Evolutionary conservation across 1,140 invertebrate genomes (phyloP), one percentile per base, ranked within the genome.

Genomic region (Schlechtendalia chinensis): DNA sequence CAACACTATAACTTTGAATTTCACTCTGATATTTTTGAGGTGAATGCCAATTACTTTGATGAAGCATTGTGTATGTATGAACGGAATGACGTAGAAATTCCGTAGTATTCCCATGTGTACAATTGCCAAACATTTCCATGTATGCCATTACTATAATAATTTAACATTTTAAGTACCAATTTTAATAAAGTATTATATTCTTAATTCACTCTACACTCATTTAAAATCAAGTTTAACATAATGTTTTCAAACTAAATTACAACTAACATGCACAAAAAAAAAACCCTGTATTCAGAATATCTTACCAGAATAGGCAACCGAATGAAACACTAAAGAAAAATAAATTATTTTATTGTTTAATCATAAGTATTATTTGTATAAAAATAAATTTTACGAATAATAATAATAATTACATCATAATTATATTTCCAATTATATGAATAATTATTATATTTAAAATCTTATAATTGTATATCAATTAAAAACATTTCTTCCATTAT

Each of bases 91-190:
- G 88, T 83, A 93, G 90, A 86, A 93, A 91, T 83, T 94, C 92
- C 82, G 89, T 89, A 79, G 89, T 89, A 82, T 86, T 88, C 39
- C 91, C 91, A 83, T 94, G 93, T 80, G 92, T 93, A 87, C 94
- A 96, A 85, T 94, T 93, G 1, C 94, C 93, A 85, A 96, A 94
- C 90, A 96, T 94, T 86, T 96, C 93, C 94, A 97, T 96, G 87
- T 97, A 98, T 63, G 94, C 94, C 91, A 96, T 94, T 83, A 98
- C 95, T 96, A 89, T 81, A 89, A 89, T 82, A 82, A 80, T 58
- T 72, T 65, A 29, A 29, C 79, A 8, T 39, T n/a, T 32, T 47
- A 79, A 59, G 32, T 54, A 32, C 11, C 16, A 24, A 32, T 81
- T 50, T 24, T 24, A 50, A 27, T 24, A 24, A 50, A 47, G 5